Evolutionary conservation across 2,888 invertebrate species (phyloP), one percentile per base, ranked within the genome.

Genomic region (Linyphia triangularis): DNA sequence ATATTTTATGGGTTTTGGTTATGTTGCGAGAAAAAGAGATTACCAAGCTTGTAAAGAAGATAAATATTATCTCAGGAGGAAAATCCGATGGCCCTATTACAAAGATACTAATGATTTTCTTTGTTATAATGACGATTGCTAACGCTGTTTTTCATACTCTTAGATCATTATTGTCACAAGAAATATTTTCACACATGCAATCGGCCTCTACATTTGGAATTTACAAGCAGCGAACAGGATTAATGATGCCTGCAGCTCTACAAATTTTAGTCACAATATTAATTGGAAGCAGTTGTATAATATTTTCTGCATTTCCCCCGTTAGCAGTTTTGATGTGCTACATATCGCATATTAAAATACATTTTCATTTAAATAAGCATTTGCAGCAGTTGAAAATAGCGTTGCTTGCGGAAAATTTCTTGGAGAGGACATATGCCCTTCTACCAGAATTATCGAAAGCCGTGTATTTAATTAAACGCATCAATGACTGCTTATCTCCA

Each of bases 401-500:
- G 5, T 10, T 28, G 7, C 67, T 2, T 3, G 28, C 4, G 22
- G n/a, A n/a, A 9, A 19, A 37, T 19, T 10, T 28, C 16, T 19
- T 19, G 10, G 33, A 33, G 9, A 1, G 6, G 19, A 4, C 33
- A 1, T 33, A 33, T 33, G 19, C 0, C 22, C n/a, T 19, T 67
- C 7, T 67, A 28, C 1, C 2, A 4, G 67, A 67, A 33, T 28
- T 67, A 13, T 9, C 67, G 7, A 13, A 33, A 67, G 7, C 19
- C 33, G 67, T 67, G 16, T 6, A 9, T 2, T n/a, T 26, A 1
- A 26, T 63, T 24, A 77, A 63, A 63, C 6, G 16, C 6, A 40
- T 77, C 19, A 77, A 77, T 26, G 24, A 9, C 13, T n/a, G 61
- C 7, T 40, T 77, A 10, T 63, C 77, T 24, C 63, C 77, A 1